phyloP scores from a whole-genome alignment of 2,797 vertebrate genomes.

The Phataginus tetradactyla region DNA sequence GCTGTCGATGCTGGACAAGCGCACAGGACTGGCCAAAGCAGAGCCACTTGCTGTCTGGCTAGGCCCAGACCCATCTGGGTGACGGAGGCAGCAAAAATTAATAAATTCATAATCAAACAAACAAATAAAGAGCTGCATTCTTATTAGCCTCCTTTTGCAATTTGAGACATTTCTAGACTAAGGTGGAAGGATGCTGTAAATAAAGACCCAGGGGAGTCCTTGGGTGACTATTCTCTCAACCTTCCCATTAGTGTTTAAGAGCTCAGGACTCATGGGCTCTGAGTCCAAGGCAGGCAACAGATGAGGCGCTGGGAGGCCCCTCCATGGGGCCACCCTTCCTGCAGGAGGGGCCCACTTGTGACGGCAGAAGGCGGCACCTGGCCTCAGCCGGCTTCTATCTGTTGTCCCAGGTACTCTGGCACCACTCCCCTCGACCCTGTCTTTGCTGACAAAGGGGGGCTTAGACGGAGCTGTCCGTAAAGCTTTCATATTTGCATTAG shows the following conservation, averaged over 20 bases:
- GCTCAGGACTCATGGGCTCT: not conserved
- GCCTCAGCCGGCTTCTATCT: rapidly evolving
- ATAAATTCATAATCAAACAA: slow-evolving; percentile 31
- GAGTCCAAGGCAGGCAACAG: not conserved
- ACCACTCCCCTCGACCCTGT: not conserved
- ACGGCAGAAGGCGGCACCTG: rapidly evolving
- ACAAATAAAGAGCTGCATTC: not conserved
- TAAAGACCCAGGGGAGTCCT: slow-evolving; percentile 38
- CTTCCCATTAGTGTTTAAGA: slow-evolving; percentile 8
- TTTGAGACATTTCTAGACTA: slow-evolving; percentile 4
- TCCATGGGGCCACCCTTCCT: not conserved
- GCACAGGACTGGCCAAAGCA: rapidly evolving
- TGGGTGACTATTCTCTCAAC: not conserved
- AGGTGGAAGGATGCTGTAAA: not conserved
- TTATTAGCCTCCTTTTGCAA: not conserved
- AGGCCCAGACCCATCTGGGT: not conserved
- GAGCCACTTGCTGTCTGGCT: not conserved
- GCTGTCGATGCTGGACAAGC: not conserved
- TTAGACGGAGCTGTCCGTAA: not conserved
- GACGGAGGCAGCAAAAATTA: not conserved
- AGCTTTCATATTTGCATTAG: slow-evolving; percentile 42
- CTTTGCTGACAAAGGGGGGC: not conserved
- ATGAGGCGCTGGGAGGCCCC: not conserved
- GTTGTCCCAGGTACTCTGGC: not conserved
- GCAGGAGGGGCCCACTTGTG: not conserved